Conservation (phyloP, 2,888 invertebrate species). For the Heliconius aoede region DNA sequence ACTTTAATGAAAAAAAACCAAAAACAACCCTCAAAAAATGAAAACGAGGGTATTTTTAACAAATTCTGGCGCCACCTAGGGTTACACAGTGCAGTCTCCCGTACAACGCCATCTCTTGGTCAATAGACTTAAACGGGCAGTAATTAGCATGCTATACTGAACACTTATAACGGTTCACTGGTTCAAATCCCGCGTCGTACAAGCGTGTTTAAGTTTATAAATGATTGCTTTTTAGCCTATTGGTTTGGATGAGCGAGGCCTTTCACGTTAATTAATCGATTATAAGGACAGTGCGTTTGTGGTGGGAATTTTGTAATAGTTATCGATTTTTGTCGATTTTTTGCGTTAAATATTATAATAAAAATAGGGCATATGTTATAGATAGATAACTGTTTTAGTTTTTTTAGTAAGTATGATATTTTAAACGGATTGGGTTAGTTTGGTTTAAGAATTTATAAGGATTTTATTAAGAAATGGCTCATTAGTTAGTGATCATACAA, state of each 20-base stretch:
- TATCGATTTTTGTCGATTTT: slow-evolving; percentile 5
- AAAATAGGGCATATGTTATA: neutral
- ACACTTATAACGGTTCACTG: slow-evolving; percentile 50
- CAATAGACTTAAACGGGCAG: slow-evolving; percentile 38
- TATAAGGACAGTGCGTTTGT: slow-evolving; percentile 21
- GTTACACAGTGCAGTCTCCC: slow-evolving; percentile 27
- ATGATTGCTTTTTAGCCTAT: slow-evolving; percentile 50
- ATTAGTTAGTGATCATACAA: no score
- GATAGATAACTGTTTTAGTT: neutral
- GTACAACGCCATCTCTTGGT: slow-evolving; percentile 45
- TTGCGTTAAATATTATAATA: neutral
- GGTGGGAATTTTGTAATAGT: neutral
- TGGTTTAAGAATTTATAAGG: no score
- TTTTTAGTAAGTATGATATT: neutral
- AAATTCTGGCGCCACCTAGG: slow-evolving; percentile 33
- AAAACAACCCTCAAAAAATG: neutral
- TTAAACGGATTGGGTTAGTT: neutral
- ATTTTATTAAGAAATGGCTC: no score
- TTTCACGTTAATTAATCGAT: slow-evolving; percentile 35
- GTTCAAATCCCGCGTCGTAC: slow-evolving; percentile 50
- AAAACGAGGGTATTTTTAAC: neutral
- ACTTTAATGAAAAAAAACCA: neutral
- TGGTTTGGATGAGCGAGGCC: slow-evolving; percentile 43
- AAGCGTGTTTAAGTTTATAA: slow-evolving; percentile 50
- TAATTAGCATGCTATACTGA: slow-evolving; percentile 51